phyloP scores from a whole-genome alignment of 2,797 vertebrate genomes.

The Pagetopsis macropterus region DNA sequence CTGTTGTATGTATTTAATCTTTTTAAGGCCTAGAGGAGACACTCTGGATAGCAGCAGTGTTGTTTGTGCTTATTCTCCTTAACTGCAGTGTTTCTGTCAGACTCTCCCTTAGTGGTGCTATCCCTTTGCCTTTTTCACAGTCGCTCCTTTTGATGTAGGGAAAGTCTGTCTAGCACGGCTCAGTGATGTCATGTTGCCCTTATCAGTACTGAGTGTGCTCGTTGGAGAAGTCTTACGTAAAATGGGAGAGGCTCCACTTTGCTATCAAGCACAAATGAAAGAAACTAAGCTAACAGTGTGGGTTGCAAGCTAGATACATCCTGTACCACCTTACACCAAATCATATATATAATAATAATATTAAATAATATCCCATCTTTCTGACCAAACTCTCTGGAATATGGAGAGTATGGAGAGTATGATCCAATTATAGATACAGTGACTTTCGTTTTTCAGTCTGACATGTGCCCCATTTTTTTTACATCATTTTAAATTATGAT shows the following conservation, averaged over 20 bases:
- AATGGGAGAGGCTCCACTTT: constrained; percentile 56
- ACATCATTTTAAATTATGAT: not conserved
- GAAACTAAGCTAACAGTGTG: constrained; percentile 21
- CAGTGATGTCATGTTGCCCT: constrained; percentile 59
- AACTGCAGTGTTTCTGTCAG: constrained; percentile 29
- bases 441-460: not conserved
- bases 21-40: constrained; percentile 1
- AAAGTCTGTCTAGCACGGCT: constrained; percentile 34
- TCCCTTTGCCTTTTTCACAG: constrained; percentile 36
- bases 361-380: not conserved
- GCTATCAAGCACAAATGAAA: constrained; percentile 55
- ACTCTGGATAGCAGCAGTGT: constrained; percentile 12
- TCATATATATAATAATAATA: not conserved
- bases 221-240: constrained; percentile 64
- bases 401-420: not conserved
- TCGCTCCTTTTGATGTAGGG: constrained; percentile 47
- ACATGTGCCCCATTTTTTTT: not conserved
- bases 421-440: not conserved
- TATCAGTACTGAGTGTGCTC: constrained; percentile 66
- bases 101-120: constrained; percentile 39
- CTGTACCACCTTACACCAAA: constrained; percentile 7
- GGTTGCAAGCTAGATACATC: constrained; percentile 1
- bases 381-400: not conserved
- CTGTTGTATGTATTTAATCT: constrained; percentile 24
- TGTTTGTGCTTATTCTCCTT: constrained; percentile 20